Evolutionary conservation across 2,113 vertebrate genomes (phyloP).

Genomic region (Litocranius walleri): DNA sequence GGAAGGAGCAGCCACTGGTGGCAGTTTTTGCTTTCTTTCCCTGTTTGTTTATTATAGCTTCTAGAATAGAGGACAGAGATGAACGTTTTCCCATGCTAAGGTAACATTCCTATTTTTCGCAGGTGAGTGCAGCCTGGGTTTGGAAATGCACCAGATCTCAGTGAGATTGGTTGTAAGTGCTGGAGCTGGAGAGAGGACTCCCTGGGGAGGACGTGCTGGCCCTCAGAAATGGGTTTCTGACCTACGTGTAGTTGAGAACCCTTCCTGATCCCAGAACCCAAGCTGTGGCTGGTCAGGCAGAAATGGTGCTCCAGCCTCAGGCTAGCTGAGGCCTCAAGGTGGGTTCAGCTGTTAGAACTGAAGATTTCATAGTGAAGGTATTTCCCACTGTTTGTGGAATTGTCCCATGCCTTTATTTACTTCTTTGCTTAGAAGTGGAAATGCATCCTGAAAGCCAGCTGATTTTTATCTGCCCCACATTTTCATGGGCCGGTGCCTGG

Average conservation of each 20-base stretch:
- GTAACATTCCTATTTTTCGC: accelerated
- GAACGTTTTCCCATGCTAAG: not conserved
- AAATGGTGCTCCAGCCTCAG: accelerated
- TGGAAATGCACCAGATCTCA: accelerated
- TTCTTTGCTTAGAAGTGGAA: not conserved
- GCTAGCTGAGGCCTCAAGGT: not conserved
- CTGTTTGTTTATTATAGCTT: not conserved
- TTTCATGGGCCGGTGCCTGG: not conserved
- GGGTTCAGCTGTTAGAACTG: not conserved
- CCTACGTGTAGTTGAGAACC: not conserved
- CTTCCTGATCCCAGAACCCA: not conserved
- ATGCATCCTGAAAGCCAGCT: not conserved
- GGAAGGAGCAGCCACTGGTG: accelerated
- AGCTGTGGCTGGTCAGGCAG: not conserved
- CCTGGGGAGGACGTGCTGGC: accelerated
- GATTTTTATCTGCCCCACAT: not conserved
- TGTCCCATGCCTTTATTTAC: accelerated
- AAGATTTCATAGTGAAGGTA: accelerated
- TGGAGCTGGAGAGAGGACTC: not conserved
- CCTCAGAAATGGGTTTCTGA: not conserved
- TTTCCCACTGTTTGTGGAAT: not conserved
- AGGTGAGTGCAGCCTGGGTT: accelerated
- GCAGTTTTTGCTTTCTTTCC: not conserved
- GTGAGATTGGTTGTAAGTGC: accelerated
- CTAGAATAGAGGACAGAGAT: not conserved